Percentiles rank a stretch among this genome's conserved stretches.
Evolutionary conservation across 2,797 vertebrate genomes (phyloP).

Genomic region (Adelosebastes latens): DNA sequence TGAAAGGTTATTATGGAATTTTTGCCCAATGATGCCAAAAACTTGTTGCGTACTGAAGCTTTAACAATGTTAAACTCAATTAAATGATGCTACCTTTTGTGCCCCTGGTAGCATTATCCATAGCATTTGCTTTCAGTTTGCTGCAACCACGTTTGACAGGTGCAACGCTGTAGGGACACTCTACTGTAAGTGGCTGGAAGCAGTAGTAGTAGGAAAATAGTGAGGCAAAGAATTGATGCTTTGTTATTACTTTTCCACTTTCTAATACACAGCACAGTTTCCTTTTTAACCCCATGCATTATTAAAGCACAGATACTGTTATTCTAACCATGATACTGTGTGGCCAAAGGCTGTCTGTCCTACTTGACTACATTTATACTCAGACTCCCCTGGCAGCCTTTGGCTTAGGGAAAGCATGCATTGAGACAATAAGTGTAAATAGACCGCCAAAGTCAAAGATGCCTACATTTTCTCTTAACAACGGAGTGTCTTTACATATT

Average conservation of each 20-base stretch:
- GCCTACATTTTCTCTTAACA: neutral
- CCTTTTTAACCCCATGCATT: conserved; percentile 64
- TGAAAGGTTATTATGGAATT: no score
- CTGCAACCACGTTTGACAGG: neutral
- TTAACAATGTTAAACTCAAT: neutral
- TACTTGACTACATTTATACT: conserved; percentile 10
- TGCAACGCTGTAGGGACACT: neutral
- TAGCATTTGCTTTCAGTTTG: conserved; percentile 3
- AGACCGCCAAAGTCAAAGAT: neutral
- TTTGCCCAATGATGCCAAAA: no score
- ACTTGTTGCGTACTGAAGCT: no score
- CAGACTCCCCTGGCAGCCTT: conserved; percentile 8
- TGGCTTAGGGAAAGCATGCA: neutral
- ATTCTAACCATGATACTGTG: conserved; percentile 26
- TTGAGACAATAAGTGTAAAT: conserved; percentile 29
- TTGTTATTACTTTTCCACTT: conserved; percentile 46
- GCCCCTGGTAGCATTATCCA: neutral
- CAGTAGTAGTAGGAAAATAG: neutral
- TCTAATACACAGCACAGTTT: conserved; percentile 47
- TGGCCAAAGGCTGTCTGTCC: conserved; percentile 30
- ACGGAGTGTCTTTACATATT: neutral
- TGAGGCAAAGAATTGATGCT: conserved; percentile 3
- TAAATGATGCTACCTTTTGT: conserved; percentile 8
- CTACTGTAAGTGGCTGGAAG: neutral
- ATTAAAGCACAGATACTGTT: conserved; percentile 49